Evolutionary conservation across 37 sponge, comb jelly and placozoan species (phyloP).

Genomic region (Mnemiopsis leidyi): DNA sequence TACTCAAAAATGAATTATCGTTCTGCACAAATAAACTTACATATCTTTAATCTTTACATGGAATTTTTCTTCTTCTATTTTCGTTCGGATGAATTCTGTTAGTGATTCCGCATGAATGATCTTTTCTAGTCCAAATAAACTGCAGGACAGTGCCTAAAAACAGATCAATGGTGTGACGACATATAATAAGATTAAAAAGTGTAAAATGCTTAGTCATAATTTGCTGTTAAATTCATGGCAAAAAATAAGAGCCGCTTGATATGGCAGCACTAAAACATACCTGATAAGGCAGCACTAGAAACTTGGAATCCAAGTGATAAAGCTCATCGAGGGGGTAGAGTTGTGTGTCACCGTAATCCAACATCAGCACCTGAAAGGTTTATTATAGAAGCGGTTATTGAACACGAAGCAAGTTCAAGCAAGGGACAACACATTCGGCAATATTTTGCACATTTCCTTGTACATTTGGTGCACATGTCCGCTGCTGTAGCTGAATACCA

Average conservation of each 20-base stretch:
- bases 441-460: no score
- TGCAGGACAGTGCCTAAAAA: slow-evolving; percentile 49
- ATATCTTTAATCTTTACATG: not conserved
- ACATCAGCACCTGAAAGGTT: slow-evolving; percentile 38
- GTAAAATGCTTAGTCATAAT: no score
- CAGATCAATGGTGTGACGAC: no score
- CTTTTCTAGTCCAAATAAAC: slow-evolving; percentile 40
- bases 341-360: slow-evolving; percentile 35
- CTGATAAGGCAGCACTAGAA: slow-evolving; percentile 15
- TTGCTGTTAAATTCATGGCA: no score
- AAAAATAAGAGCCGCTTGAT: no score
- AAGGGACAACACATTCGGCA: no score
- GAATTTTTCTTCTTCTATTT: slow-evolving; percentile 22
- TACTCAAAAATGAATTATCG: no score
- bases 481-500: no score
- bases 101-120: slow-evolving; percentile 1
- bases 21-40: slow-evolving; percentile 2
- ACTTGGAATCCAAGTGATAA: not conserved
- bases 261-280: not conserved
- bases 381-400: no score
- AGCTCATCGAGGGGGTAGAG: not conserved
- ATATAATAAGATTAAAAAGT: no score
- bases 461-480: no score
- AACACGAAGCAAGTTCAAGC: no score
- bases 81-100: not conserved